Conservation (phyloP, 2,888 invertebrate species). For the Diaphora mendica region DNA sequence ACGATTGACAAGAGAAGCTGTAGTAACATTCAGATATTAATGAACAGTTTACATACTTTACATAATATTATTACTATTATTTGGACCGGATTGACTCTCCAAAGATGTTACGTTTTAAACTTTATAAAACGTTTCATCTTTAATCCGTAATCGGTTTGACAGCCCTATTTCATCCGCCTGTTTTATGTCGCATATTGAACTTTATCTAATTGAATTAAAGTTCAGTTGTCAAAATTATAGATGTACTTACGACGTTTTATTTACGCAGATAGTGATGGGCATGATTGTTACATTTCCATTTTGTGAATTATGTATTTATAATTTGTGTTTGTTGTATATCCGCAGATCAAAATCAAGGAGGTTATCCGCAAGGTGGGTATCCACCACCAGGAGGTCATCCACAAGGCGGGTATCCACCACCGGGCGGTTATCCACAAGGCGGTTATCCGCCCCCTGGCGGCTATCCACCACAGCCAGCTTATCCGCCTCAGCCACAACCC, state of each 20-base stretch:
- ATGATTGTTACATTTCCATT: not conserved
- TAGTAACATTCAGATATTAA: too few relatives aligned
- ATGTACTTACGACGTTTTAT: not conserved
- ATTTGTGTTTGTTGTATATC: conserved; percentile 6
- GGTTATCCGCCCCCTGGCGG: conserved; percentile 66
- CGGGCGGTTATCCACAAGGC: conserved; percentile 66
- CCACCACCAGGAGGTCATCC: conserved; percentile 64
- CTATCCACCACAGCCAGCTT: conserved; percentile 46
- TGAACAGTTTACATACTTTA: too few relatives aligned
- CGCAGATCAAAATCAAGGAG: conserved; percentile 76
- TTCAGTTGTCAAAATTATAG: not conserved
- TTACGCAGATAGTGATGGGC: not conserved
- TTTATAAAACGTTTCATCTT: not conserved
- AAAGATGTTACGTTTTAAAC: too few relatives aligned
- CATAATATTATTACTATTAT: too few relatives aligned
- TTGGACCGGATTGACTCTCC: too few relatives aligned
- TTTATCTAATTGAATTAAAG: not conserved
- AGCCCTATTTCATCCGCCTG: not conserved
- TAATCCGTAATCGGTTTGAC: not conserved
- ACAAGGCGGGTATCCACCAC: conserved; percentile 68
- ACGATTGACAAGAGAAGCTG: not conserved
- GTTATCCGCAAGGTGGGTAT: conserved; percentile 64
- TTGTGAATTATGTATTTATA: not conserved
- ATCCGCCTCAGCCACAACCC: conserved; percentile 53
- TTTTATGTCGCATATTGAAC: not conserved